Evolutionary conservation across 1,140 invertebrate species (phyloP), one percentile per base, ranked within the genome.

Genomic region (Drosophila mayri): DNA sequence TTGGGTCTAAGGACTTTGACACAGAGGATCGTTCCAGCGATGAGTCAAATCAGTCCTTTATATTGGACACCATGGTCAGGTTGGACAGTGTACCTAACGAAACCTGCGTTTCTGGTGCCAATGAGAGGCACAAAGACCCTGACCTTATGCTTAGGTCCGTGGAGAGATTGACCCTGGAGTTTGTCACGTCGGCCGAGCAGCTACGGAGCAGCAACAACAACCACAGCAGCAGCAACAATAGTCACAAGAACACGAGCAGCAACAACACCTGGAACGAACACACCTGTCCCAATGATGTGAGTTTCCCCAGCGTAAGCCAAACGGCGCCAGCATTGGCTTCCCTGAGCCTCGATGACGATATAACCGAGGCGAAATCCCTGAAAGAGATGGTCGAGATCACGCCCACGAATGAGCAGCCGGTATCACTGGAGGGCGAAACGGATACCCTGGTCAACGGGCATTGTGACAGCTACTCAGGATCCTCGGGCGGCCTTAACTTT

Each of bases 211-310:
- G 61, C 35, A 78, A 47, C 37, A 52, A 54, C 41, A 68, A 38
- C 35, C 43, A 59, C 44, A 79, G 50, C 22, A 50, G 58, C 2
- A 75, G 81, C 91, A 37, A 93, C 92, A 25, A 25, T 25, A 61
- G 84, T 80, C 50, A 86, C 50, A 35, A 72, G 49, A 72, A 60
- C 22, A 38, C 93, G 87, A 3, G 92, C 14, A 74, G 61, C 20
- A 81, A 91, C 0, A 96, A 96, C 78, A 96, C 96, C 0, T 97
- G 96, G 96, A 96, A 96, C 78, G 96, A 96, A 67, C 95, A 96
- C 79, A 94, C 94, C 12, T 95, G 94, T 52, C 95, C 95, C 1
- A 96, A 96, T 91, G 96, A 97, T 76, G 93, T 96, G 40, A 96
- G 96, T 0, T 97, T 97, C 87, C 96, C 96, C 0, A 97, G 95